Conservation (phyloP, 2,888 invertebrate species). For the Smittia sp. region DNA sequence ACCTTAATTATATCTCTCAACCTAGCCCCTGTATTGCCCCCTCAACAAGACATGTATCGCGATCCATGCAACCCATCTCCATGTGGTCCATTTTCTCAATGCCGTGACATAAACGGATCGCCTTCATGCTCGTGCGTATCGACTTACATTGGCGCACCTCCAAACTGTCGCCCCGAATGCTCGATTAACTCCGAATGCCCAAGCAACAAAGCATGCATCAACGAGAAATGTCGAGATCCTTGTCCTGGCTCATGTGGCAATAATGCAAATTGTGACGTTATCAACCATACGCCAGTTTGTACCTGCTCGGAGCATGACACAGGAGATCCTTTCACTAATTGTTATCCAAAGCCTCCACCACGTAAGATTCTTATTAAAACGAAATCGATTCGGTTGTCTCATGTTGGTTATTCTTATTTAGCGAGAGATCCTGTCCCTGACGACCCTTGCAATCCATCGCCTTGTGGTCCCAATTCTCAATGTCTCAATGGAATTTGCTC, state of each 20-base stretch:
- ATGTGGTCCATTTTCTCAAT: conserved; percentile 73
- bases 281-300: conserved; percentile 72
- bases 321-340: conserved; percentile 71
- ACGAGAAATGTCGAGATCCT: conserved; percentile 76
- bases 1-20: background rate
- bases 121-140: conserved; percentile 74
- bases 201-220: conserved; percentile 67
- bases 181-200: conserved; percentile 71
- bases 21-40: conserved; percentile 36
- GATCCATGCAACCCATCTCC: conserved; percentile 70
- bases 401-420: conserved; percentile 52
- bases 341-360: conserved; percentile 54
- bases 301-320: conserved; percentile 66
- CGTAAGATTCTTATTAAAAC: conserved; percentile 53
- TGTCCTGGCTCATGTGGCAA: conserved; percentile 68
- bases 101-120: conserved; percentile 67
- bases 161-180: conserved; percentile 74
- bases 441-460: conserved; percentile 62
- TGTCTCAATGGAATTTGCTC: conserved; percentile 67
- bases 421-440: conserved; percentile 49
- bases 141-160: conserved; percentile 66
- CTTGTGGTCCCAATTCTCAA: conserved; percentile 62
- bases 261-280: conserved; percentile 66
- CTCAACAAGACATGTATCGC: conserved; percentile 46
- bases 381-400: no score